phyloP scores from a whole-genome alignment of 2,797 vertebrate genomes.

The Chelon auratus region DNA sequence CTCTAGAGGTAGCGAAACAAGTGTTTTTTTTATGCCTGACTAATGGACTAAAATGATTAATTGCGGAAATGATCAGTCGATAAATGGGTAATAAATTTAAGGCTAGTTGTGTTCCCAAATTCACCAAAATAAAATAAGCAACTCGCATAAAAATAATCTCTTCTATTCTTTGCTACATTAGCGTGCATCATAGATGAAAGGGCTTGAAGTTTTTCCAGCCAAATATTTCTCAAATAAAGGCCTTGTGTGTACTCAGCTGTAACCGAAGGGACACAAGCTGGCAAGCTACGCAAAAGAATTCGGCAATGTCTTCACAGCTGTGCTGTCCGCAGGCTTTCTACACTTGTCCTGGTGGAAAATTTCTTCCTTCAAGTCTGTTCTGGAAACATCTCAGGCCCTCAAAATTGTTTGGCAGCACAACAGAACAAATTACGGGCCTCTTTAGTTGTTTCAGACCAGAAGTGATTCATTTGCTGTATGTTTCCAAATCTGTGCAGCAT shows the following conservation, averaged over 20 bases:
- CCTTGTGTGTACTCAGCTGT: slow-evolving; percentile 54
- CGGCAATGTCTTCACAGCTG: slow-evolving; percentile 56
- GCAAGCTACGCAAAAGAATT: slow-evolving; percentile 21
- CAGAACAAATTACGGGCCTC: background rate
- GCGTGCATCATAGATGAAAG: background rate
- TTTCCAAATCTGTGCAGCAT: slow-evolving; percentile 41
- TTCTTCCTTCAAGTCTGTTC: slow-evolving; percentile 3
- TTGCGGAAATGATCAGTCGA: too few relatives aligned
- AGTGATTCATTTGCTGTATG: slow-evolving; percentile 22
- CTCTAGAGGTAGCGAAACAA: background rate
- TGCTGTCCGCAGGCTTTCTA: slow-evolving; percentile 21
- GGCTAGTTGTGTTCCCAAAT: too few relatives aligned
- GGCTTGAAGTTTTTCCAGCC: background rate
- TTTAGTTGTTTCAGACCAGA: slow-evolving; percentile 20
- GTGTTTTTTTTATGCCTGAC: background rate
- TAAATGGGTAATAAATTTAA: too few relatives aligned
- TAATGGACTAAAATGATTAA: background rate
- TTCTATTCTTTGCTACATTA: background rate
- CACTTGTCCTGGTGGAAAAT: background rate
- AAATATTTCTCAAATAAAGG: slow-evolving; percentile 17
- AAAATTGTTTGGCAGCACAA: background rate
- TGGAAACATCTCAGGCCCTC: slow-evolving; percentile 11
- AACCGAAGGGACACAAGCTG: slow-evolving; percentile 22
- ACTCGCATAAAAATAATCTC: background rate
- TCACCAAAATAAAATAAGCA: too few relatives aligned